A percentile compares a stretch with the other conserved stretches of the same genome.
These are phyloP conservation scores for Eptatretus burgeri DNA, from an alignment of 2,113 vertebrate species.

Conservation along the genomic window DNA sequence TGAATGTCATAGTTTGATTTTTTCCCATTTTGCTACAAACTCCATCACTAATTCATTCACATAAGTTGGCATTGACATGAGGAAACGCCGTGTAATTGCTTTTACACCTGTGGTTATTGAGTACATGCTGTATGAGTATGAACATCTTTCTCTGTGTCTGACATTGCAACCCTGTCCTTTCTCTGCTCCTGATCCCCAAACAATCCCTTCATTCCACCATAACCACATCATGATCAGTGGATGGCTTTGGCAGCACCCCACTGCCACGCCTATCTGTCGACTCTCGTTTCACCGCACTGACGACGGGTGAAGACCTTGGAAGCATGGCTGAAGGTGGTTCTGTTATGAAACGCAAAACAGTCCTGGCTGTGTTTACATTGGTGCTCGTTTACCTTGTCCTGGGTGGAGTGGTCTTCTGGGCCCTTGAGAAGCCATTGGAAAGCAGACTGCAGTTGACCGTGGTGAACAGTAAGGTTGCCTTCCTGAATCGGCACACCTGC, in stretches of 20 bases:
- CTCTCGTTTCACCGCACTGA: slow-evolving; percentile 39
- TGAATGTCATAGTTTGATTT: no score
- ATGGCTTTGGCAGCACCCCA: neutral
- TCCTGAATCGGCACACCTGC: slow-evolving; percentile 42
- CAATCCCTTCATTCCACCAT: no score
- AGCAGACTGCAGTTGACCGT: slow-evolving; percentile 54
- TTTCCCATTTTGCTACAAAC: no score
- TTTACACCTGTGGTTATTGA: no score
- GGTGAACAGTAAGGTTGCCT: slow-evolving; percentile 43
- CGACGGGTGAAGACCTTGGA: slow-evolving; percentile 12
- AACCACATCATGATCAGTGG: no score
- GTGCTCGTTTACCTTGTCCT: slow-evolving; percentile 62
- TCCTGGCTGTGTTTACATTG: slow-evolving; percentile 61
- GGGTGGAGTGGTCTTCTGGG: slow-evolving; percentile 48
- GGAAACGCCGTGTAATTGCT: no score
- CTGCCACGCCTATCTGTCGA: slow-evolving; percentile 34
- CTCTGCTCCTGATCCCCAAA: no score
- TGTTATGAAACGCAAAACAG: slow-evolving; percentile 94
- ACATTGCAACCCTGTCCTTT: no score
- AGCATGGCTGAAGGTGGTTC: slow-evolving; percentile 33
- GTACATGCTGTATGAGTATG: no score
- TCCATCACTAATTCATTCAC: no score
- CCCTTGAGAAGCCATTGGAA: slow-evolving; percentile 64
- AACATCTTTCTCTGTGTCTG: no score
- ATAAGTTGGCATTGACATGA: no score